Conservation (phyloP, 64 coral and sea anemone species). For the Dendrophyllia cribrosa region DNA sequence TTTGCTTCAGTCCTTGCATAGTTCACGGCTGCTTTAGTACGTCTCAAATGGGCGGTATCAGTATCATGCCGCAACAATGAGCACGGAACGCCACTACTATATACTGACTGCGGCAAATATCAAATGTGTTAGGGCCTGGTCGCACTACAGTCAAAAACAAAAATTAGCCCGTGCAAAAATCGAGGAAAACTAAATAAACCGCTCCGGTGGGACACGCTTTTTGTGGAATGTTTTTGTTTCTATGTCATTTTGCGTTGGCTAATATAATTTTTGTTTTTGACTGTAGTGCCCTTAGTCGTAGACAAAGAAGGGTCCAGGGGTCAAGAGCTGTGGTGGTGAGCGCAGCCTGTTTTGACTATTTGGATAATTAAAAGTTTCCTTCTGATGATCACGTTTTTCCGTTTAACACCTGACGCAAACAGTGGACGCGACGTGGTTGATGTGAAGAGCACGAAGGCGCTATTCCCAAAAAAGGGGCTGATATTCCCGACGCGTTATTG, state of each 20-base stretch:
- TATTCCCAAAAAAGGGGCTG: neutral
- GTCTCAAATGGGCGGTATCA: slow-evolving; percentile 38
- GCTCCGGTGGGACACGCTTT: no score
- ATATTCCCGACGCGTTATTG: neutral
- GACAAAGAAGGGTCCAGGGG: slow-evolving; percentile 41
- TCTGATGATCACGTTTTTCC: slow-evolving; percentile 58
- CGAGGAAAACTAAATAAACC: no score
- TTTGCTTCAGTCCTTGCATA: slow-evolving; percentile 43
- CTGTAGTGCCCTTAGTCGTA: no score
- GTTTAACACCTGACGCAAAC: slow-evolving; percentile 61
- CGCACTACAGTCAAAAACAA: no score
- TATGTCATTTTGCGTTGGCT: no score
- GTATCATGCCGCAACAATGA: slow-evolving; percentile 38
- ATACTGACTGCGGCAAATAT: slow-evolving; percentile 16
- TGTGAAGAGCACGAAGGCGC: neutral
- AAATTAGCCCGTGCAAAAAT: no score
- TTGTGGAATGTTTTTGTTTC: no score
- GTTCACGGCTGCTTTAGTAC: slow-evolving; percentile 23
- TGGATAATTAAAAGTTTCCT: slow-evolving; percentile 61
- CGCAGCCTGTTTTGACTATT: slow-evolving; percentile 30
- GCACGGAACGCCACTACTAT: slow-evolving; percentile 48
- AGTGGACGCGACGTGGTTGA: neutral
- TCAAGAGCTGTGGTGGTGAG: slow-evolving; percentile 47
- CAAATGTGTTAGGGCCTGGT: no score
- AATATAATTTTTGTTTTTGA: no score